Evolutionary conservation across 2,113 vertebrate species (phyloP).

Genomic region (Coptodon bakossiorum): DNA sequence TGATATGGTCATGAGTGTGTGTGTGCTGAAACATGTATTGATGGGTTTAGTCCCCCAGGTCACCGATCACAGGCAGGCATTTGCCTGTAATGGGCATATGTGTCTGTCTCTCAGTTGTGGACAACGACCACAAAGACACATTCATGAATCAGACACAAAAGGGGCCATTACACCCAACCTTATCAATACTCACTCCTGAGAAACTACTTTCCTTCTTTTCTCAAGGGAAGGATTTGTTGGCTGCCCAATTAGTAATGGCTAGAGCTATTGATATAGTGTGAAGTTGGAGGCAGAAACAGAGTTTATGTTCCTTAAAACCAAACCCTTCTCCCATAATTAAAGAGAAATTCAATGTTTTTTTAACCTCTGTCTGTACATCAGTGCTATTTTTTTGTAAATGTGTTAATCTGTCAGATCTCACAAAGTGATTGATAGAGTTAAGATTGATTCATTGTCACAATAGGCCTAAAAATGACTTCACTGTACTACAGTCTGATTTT

Average conservation of each 20-base stretch:
- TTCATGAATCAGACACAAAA: conserved; percentile 45
- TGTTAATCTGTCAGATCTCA: neutral
- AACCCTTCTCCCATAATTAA: neutral
- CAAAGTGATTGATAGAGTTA: neutral
- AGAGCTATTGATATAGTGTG: neutral
- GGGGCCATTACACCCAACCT: conserved; percentile 38
- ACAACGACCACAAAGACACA: conserved; percentile 15
- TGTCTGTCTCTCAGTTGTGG: conserved; percentile 30
- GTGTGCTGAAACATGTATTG: conserved; percentile 1
- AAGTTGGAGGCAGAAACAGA: neutral
- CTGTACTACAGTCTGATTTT: neutral
- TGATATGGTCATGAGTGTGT: neutral
- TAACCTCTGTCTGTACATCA: neutral
- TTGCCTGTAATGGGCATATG: conserved; percentile 53
- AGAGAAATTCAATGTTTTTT: neutral
- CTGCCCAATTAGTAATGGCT: conserved; percentile 25
- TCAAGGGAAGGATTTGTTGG: conserved; percentile 22
- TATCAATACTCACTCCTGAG: conserved; percentile 48
- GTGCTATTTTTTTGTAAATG: neutral
- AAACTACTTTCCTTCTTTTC: conserved; percentile 48
- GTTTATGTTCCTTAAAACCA: fast-evolving
- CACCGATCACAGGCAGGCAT: conserved; percentile 42
- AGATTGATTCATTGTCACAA: neutral
- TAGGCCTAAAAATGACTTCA: neutral
- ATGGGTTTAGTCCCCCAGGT: conserved; percentile 18